Base-by-base conservation (phyloP, 1,140 invertebrate species). In the Choristoneura fumiferana region DNA sequence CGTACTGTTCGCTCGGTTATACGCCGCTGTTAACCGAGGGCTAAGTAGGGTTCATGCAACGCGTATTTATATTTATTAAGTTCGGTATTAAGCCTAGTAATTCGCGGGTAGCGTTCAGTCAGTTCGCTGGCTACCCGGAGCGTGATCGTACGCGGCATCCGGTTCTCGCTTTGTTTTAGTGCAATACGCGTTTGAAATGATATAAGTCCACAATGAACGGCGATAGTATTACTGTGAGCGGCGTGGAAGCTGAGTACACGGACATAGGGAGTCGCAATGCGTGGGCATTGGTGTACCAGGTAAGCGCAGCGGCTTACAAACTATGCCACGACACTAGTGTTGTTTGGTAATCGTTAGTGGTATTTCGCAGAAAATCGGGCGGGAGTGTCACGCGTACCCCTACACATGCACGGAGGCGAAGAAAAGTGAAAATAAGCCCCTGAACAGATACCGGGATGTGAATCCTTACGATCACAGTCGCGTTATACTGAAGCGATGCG, bases 361-460 rank as follows among this genome's bases (percentile, higher is more conserved):
- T 62, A 53, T 60, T 64, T 54, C 43, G 45, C 69, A 91, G 91
- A 89, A 89, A 84, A 87, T 92, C 54, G 84, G 87, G 6, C 82
- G 89, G 57, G 74, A 79, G 66, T 90, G 89, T 64, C 87, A 91
- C 39, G 66, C 78, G 35, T 88, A 87, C 63, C 77, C 78, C 10
- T 95, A 94, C 68, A 92, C 93, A 36, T 93, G 91, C 66, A 84
- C 91, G 43, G 96, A 96, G 88, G 95, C 96, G 2, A 93, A 93
- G 73, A 95, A 95, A 78, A 91, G 93, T 40, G 91, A 94, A 76
- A 98, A 98, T 79, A 94, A 93, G 82, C 91, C 89, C 60, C 86
- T 97, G 64, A 98, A 98, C 90, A 92, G 98, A 67, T 99, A 99
- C 81, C 91, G 96, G 81, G 98, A 99, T 94, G 98, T 99, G 0